Percentiles rank a stretch among this genome's conserved stretches.
Evolutionary conservation across 2,113 vertebrate species (phyloP).

Genomic region (Mohoua ochrocephala): DNA sequence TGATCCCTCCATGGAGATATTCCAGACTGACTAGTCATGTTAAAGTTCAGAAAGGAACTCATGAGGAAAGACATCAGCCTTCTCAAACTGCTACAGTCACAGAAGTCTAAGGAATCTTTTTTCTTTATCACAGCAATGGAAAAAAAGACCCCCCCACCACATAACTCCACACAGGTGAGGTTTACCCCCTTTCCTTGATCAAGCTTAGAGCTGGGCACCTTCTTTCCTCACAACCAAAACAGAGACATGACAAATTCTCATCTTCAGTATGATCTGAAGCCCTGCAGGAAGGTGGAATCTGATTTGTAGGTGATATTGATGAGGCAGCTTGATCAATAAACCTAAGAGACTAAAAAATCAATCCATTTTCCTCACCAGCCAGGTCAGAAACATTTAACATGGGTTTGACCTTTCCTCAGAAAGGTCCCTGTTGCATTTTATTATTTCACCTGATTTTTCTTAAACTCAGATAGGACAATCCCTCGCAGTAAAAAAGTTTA

Average conservation of each 20-base stretch:
- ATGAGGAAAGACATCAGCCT: not conserved
- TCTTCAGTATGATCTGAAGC: not conserved
- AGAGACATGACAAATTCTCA: not conserved
- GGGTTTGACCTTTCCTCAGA: not conserved
- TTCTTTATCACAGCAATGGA: not conserved
- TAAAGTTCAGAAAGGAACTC: not conserved
- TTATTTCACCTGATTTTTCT: not conserved
- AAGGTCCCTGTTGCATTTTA: not conserved
- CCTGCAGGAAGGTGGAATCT: not conserved
- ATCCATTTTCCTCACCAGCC: not conserved
- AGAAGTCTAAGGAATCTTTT: not conserved
- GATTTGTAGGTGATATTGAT: not conserved
- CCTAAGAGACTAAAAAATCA: not conserved
- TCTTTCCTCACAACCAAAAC: not conserved
- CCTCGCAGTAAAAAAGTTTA: not conserved
- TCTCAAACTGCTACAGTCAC: not conserved
- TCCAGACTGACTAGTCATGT: not conserved
- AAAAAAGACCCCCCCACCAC: fast-evolving
- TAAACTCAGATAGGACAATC: not conserved
- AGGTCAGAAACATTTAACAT: not conserved
- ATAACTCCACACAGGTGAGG: not conserved
- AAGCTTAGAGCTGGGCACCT: not conserved
- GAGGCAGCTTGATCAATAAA: not conserved
- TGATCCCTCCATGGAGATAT: not conserved
- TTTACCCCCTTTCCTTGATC: not conserved